Evolutionary conservation across 2,888 invertebrate species (phyloP), one percentile per base, ranked within the genome.

Genomic region (Phragmatobia fuliginosa): DNA sequence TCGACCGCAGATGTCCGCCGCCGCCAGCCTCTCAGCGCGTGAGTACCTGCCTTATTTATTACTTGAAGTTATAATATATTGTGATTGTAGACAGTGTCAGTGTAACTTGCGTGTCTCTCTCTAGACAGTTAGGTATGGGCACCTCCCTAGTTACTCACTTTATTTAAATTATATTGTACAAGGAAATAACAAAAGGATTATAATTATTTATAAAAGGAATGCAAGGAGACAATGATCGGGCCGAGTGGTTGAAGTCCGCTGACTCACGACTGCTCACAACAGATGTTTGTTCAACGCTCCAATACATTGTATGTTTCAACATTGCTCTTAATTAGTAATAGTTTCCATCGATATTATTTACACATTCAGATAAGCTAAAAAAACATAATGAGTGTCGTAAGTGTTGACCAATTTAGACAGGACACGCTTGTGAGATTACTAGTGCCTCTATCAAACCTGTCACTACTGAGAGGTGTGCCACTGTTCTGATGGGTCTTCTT

Each of bases 11-110:
- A 91, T 96, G 64, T 96, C 96, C 72, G 97, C 97, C 61, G 96
- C 97, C 71, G 97, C 97, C 73, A 97, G 97, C 78, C 95, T 97
- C 77, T 95, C 97, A 84, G 97, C 97, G 90, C 96, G 97, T 97
- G 92, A 97, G 97, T 96, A 82, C 75, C n/a, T 45, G 36, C 4
- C 21, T 38, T 1, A 28, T 56, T 10, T 10, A 16, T 14, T 56
- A 5, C 6, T 16, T 7, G 45, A 4, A 45, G 21, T n/a, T 28
- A 16, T 11, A 56, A 28, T 28, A 28, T 6, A 28, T 28, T 56
- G 25, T 21, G 45, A 10, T n/a, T n/a, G n/a, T 0, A 16, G 28
- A 16, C 25, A 52, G 52, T 25, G 18, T 4, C 25, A 62, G 31
- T 49, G 16, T 31, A 31, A 31, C 49, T 8, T 31, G n/a, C 0